These are phyloP conservation scores for Drosophila suzukii DNA, from an alignment of 1,140 invertebrate genomes.

Conservation along the genomic window DNA sequence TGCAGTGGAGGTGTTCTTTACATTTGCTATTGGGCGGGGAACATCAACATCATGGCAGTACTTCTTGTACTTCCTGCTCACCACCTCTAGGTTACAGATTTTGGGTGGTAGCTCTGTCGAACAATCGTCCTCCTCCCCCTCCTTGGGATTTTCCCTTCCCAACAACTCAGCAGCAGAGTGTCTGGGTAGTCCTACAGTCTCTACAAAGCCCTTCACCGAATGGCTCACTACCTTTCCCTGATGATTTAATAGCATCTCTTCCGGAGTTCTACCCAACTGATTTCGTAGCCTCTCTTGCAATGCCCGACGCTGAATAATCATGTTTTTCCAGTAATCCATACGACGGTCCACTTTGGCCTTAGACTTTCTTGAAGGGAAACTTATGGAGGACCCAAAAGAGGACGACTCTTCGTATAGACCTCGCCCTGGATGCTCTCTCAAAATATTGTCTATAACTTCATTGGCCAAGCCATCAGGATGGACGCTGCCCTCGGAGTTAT, in stretches of 20 bases:
- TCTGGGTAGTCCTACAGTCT: constrained; percentile 7
- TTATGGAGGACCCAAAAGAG: not conserved
- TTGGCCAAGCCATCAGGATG: constrained; percentile 18
- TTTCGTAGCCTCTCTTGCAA: constrained; percentile 35
- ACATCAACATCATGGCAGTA: not conserved
- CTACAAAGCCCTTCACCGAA: not conserved
- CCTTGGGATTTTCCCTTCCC: not conserved
- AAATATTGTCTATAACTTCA: constrained; percentile 39
- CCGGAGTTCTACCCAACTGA: constrained; percentile 20
- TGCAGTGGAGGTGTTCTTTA: not conserved
- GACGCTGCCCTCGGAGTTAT: not conserved
- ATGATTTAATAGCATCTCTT: constrained; percentile 35
- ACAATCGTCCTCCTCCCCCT: not conserved
- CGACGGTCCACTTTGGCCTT: constrained; percentile 51
- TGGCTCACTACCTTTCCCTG: not conserved
- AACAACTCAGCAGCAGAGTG: not conserved
- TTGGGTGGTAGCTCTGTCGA: not conserved
- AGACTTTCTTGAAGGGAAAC: not conserved
- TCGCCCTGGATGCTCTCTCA: constrained; percentile 7
- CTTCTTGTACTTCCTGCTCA: not conserved
- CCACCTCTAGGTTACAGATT: not conserved
- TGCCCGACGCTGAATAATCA: constrained; percentile 40
- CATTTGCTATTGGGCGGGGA: not conserved
- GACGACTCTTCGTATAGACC: constrained; percentile 11
- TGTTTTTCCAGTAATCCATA: constrained; percentile 70